Evolutionary conservation across 2,113 vertebrate genomes (phyloP).

Genomic region (Isichthys henryi): DNA sequence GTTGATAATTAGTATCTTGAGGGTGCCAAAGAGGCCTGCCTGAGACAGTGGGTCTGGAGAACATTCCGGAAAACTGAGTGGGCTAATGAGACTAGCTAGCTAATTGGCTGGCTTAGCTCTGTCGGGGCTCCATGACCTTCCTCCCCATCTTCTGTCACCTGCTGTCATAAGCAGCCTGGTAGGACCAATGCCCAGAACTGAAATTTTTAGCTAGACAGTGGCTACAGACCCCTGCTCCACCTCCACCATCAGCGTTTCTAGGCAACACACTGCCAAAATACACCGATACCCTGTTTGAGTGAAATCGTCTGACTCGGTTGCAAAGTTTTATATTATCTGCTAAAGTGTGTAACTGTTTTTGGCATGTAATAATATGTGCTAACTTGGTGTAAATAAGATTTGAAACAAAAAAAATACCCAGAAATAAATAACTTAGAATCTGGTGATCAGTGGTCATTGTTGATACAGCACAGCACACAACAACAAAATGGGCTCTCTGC

Average conservation of each 20-base stretch:
- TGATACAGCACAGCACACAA: no score
- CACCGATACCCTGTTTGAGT: neutral
- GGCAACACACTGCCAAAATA: neutral
- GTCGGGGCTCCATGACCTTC: neutral
- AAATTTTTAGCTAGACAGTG: neutral
- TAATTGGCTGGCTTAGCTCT: neutral
- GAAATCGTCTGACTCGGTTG: neutral
- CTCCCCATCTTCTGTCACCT: neutral
- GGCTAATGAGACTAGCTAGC: neutral
- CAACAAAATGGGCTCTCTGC: neutral
- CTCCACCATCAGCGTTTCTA: neutral
- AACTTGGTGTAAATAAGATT: neutral
- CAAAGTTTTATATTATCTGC: neutral
- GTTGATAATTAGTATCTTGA: neutral
- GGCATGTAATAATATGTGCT: neutral
- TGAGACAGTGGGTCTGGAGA: neutral
- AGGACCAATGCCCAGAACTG: neutral
- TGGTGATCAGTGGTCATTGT: no score
- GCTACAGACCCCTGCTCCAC: neutral
- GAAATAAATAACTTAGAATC: constrained; percentile 18
- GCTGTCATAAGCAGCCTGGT: neutral
- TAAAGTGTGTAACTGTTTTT: neutral
- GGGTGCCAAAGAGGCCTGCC: neutral
- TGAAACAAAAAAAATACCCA: neutral
- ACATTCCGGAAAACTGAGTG: neutral